A percentile compares a stretch with the other conserved stretches of the same genome.
These are phyloP conservation scores for Aradophagus sp. DNA, from an alignment of 1,140 invertebrate species.

Conservation along the genomic window DNA sequence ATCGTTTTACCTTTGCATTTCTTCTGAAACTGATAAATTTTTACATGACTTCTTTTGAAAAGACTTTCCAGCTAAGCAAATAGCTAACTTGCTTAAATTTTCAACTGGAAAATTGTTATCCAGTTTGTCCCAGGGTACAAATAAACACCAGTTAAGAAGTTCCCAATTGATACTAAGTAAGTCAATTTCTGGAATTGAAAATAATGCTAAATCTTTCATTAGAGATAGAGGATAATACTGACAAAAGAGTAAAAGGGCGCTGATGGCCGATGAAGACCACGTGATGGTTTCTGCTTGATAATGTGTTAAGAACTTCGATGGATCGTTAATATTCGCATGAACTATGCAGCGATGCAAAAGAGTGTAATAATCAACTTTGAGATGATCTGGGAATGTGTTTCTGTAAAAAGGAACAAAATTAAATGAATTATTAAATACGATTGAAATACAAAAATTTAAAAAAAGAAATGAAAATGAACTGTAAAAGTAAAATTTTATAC, in stretches of 20 bases:
- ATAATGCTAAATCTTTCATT: slow-evolving; percentile 4
- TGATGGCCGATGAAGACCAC: slow-evolving; percentile 41
- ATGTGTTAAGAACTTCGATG: slow-evolving; percentile 22
- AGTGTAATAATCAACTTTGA: slow-evolving; percentile 27
- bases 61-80: slow-evolving; percentile 25
- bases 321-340: slow-evolving; percentile 30
- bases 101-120: slow-evolving; percentile 38
- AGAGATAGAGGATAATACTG: slow-evolving; percentile 31
- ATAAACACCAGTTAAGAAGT: slow-evolving; percentile 39
- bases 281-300: slow-evolving; percentile 29
- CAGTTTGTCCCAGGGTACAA: slow-evolving; percentile 36
- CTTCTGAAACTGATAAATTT: too few species aligned
- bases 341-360: slow-evolving; percentile 36
- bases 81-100: slow-evolving; percentile 45
- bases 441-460: too few species aligned
- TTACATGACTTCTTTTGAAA: slow-evolving; percentile 33
- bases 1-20: too few species aligned
- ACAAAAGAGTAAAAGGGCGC: slow-evolving; percentile 34
- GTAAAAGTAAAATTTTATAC: slow-evolving; percentile 9
- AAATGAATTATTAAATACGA: slow-evolving; percentile 10
- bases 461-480: too few species aligned
- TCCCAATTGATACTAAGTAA: slow-evolving; percentile 37
- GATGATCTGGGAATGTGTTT: slow-evolving; percentile 18
- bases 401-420: slow-evolving; percentile 14
- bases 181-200: slow-evolving; percentile 10